Percentiles rank a stretch among this genome's conserved stretches.
Conservation (phyloP, 2,888 invertebrate species). For the Corbicula japonica region DNA sequence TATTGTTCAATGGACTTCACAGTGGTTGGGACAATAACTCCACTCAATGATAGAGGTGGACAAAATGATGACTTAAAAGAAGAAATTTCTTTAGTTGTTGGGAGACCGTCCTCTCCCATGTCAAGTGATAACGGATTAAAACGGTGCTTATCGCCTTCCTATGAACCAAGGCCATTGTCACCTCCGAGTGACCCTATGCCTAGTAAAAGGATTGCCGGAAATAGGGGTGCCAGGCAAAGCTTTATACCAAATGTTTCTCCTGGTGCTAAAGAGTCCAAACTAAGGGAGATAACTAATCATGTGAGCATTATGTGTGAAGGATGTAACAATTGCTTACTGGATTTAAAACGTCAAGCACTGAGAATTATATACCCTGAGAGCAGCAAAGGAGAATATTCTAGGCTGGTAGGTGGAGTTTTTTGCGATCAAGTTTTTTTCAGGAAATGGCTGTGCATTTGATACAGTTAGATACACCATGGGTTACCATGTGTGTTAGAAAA, state of each 20-base stretch:
- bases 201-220: constrained; percentile 49
- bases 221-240: constrained; percentile 36
- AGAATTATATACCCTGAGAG: constrained; percentile 78
- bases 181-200: constrained; percentile 51
- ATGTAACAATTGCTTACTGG: constrained; percentile 80
- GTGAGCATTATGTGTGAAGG: constrained; percentile 81
- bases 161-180: constrained; percentile 49
- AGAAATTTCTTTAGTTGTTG: constrained; percentile 79
- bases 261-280: constrained; percentile 47
- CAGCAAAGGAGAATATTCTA: constrained; percentile 34
- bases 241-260: constrained; percentile 52
- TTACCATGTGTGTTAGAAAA: too few species aligned
- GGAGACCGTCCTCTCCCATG: constrained; percentile 73
- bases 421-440: too few species aligned
- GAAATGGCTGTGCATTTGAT: too few species aligned
- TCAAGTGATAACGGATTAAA: constrained; percentile 51
- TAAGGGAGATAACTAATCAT: constrained; percentile 54
- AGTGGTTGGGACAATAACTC: constrained; percentile 80
- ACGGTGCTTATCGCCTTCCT: constrained; percentile 59
- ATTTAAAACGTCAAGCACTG: constrained; percentile 80
- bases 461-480: too few species aligned
- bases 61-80: constrained; percentile 57
- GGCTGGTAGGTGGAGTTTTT: constrained; percentile 61
- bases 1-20: constrained; percentile 74
- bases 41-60: constrained; percentile 65